Evolutionary conservation across 2,797 vertebrate species (phyloP), one percentile per base, ranked within the genome.

Genomic region (Sebastes alutus): DNA sequence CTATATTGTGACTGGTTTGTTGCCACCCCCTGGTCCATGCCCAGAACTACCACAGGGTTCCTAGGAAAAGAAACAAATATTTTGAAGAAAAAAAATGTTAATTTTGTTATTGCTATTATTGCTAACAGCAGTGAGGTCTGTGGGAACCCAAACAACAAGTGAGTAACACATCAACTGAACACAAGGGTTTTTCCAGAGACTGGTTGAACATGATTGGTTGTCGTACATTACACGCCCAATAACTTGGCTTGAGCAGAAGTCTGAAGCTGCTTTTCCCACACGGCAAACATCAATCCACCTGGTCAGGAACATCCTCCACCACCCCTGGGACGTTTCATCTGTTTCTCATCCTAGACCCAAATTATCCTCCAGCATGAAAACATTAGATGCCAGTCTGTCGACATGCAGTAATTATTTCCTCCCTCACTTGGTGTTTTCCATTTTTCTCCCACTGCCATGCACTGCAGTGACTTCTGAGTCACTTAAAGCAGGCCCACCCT

Each of bases 331-430:
- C 59, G 16, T 55, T 14, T 82, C 62, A 78, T 83, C 46, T 76
- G 69, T 73, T 82, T 71, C 35, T 65, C 66, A 60, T 62, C 49
- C 22, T 61, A 29, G 2, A 12, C 6, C n/a, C 4, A 63, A 71
- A 80, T 77, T 63, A 61, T 62, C 62, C 49, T 78, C 56, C 75
- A 52, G 81, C 54, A 78, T 60, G 46, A 87, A 81, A 81, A 76
- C 78, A 83, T 80, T 52, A 67, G 42, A 78, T 23, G 22, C 82
- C 49, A 42, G 61, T 73, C 63, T 72, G 77, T 78, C 70, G 75
- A 74, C 49, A 23, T 25, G 62, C 61, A 23, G 72, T 62, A 63
- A 91, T 79, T 32, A 73, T 72, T 82, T 86, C 74, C 83, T 72
- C 61, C 62, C 54, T 30, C 7, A 5, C 32, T 73, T 69, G 13